Evolutionary conservation across 2,797 vertebrate genomes (phyloP), one percentile per base, ranked within the genome.

Genomic region (Oceanodroma leucorhoa): DNA sequence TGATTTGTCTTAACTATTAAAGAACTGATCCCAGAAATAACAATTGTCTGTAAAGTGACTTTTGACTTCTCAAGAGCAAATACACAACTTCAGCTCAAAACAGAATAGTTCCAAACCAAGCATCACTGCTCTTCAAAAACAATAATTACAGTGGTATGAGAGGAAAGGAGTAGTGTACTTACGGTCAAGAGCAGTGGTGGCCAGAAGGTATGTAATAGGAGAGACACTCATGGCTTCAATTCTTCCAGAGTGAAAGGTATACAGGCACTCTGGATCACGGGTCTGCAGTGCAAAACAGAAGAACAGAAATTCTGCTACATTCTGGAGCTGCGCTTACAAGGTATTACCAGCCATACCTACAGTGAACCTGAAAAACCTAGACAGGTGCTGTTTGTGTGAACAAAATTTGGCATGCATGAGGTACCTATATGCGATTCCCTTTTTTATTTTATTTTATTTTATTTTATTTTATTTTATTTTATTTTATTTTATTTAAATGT

Each of bases 171-270:
- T 4, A 72, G 57, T 2, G 40, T 73, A 96, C 98, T 97, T 97
- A 99, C 99, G 83, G 94, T 99, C 99, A 61, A 98, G 96, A 46
- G 99, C 89, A 1, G 98, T 99, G 5, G 98, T 99, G 79, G 98
- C 99, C 99, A 99, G 98, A 72, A 99, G 98, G 50, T 98, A 98
- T 14, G 98, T 99, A 41, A 97, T 67, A 43, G 98, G 98, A 21
- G 99, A 99, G 19, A 99, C 97, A 27, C 98, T 97, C 84, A 99
- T n/a, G 15, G 98, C 98, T 83, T 98, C 97, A 38, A 99, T 98
- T 5, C 93, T 89, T 53, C 99, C 99, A 2, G 98, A 97, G 32
- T 99, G 99, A 96, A 99, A 99, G 66, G 98, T 98, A 62, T 98
- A 99, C 76, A 99, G 97, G 51, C 98, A 97, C 89, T 99, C 98